Conservation (phyloP, 1,140 invertebrate genomes). For the Micrasema minimum region DNA sequence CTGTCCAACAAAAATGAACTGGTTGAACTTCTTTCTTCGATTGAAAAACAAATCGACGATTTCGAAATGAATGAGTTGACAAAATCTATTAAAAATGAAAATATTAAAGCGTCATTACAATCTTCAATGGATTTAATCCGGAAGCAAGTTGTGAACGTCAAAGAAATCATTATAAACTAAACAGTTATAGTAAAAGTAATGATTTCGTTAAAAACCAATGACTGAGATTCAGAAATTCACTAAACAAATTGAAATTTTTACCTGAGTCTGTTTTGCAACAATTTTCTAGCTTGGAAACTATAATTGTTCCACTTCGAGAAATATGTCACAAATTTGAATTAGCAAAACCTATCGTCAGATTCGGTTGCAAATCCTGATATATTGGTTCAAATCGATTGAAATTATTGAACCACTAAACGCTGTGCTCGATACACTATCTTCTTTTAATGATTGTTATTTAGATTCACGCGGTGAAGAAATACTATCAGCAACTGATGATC, state of each 20-base stretch:
- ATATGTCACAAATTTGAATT: conserved; percentile 49
- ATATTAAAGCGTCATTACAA: conserved; percentile 38
- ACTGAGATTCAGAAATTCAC: conserved; percentile 49
- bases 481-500: not conserved
- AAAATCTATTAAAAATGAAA: conserved; percentile 37
- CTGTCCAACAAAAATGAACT: conserved; percentile 51
- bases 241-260: conserved; percentile 46
- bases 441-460: not conserved
- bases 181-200: conserved; percentile 38
- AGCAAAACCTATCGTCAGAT: conserved; percentile 42
- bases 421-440: conserved; percentile 3
- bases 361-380: conserved; percentile 4
- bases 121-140: conserved; percentile 43
- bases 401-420: conserved; percentile 33
- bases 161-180: conserved; percentile 58
- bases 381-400: conserved; percentile 1
- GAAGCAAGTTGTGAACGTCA: conserved; percentile 56
- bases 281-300: conserved; percentile 38
- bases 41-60: conserved; percentile 54
- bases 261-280: conserved; percentile 38
- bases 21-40: conserved; percentile 53
- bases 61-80: conserved; percentile 37
- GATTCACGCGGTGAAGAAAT: conserved; percentile 1
- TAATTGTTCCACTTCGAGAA: conserved; percentile 46
- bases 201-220: conserved; percentile 47